These are phyloP conservation scores for Mallotus villosus DNA, from an alignment of 2,797 vertebrate species.

Conservation along the genomic window DNA sequence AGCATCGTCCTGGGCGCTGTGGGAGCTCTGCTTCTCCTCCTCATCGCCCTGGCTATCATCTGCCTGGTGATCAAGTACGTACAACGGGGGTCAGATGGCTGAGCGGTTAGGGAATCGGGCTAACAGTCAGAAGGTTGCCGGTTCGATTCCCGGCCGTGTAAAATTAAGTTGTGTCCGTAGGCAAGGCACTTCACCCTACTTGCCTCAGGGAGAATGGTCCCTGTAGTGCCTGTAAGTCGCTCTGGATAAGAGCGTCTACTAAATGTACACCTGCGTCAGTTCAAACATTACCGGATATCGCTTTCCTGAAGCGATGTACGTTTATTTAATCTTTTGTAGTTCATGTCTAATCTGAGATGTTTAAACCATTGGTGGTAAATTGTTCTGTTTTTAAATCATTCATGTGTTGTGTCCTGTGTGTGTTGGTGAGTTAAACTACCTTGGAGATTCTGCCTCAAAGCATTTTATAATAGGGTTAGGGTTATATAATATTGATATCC, in stretches of 20 bases:
- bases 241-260: too few relatives aligned
- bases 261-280: background rate
- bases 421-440: background rate
- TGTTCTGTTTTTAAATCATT: background rate
- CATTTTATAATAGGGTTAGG: background rate
- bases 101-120: too few relatives aligned
- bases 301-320: too few relatives aligned
- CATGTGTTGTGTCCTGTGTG: too few relatives aligned
- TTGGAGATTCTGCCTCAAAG: background rate
- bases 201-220: too few relatives aligned
- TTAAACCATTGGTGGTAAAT: background rate
- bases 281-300: too few relatives aligned
- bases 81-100: too few relatives aligned
- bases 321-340: background rate
- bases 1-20: slow-evolving; percentile 71
- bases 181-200: too few relatives aligned
- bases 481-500: background rate
- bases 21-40: slow-evolving; percentile 63
- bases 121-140: too few relatives aligned
- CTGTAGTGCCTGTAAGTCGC: too few relatives aligned
- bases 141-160: too few relatives aligned
- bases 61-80: slow-evolving; percentile 81
- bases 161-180: too few relatives aligned
- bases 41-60: slow-evolving; percentile 66
- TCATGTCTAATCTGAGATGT: background rate